These are phyloP conservation scores for Emydura subglobosa DNA, from an alignment of 2,113 vertebrate genomes.

Conservation along the genomic window DNA sequence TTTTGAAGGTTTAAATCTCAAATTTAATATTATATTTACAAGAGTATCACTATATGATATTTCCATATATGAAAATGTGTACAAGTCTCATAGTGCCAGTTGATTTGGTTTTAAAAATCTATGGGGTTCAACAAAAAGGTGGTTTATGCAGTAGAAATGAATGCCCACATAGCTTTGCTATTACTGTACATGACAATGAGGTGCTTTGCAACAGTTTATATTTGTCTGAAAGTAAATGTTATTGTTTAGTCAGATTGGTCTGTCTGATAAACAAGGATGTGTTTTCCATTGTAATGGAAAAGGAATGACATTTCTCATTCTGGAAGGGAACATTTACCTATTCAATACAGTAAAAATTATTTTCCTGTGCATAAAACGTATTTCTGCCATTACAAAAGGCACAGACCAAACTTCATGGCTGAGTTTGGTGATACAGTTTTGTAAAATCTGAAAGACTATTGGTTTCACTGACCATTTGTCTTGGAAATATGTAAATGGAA, in stretches of 20 bases:
- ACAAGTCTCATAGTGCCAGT: background rate
- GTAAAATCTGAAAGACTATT: too few species aligned
- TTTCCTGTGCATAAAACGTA: background rate
- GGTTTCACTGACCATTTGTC: conserved; percentile 16
- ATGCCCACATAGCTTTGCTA: background rate
- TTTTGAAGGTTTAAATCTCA: background rate
- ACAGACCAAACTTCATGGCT: background rate
- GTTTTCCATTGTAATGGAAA: background rate
- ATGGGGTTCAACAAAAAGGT: background rate
- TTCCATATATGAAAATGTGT: background rate
- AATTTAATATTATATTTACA: background rate
- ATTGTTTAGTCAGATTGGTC: background rate
- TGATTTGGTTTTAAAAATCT: background rate
- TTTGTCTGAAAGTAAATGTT: background rate
- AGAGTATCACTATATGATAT: background rate
- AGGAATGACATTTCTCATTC: background rate
- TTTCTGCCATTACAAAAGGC: conserved; percentile 3
- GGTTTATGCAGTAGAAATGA: background rate
- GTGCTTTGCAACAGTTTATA: background rate
- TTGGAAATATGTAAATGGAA: conserved; percentile 5
- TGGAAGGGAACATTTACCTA: background rate
- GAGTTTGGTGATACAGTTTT: background rate
- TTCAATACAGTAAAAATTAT: background rate
- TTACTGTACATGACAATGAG: background rate
- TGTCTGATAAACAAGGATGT: background rate